Evolutionary conservation across 1,140 invertebrate genomes (phyloP), one percentile per base, ranked within the genome.

Genomic region (Drosophila yakuba): DNA sequence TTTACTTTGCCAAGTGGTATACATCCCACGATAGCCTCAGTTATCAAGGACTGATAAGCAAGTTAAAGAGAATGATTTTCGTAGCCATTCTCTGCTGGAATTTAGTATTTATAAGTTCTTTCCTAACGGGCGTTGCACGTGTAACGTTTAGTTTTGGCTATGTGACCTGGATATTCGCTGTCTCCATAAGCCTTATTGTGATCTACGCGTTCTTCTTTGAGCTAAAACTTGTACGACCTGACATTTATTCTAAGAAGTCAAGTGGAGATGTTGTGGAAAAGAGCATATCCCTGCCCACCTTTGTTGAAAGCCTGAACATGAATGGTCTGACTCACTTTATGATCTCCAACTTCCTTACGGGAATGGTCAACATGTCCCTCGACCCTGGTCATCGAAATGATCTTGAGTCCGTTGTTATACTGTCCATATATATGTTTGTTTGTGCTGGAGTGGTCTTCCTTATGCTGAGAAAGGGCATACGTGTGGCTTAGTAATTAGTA

Each of bases 1-100:
- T 96, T 36, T 94, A 95, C 74, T 85, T 97, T 68, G 56, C 77
- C 28, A 80, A 62, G 7, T 89, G 84, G 84, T 89, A 83, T 44
- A 74, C 41, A 15, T 39, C 58, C 11, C 36, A 44, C 23, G 35
- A 74, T 44, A 43, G 58, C 4, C 56, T 84, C 0, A 78, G 25
- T 25, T 66, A 54, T 28, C 11, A 8, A 0, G 41, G 74, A 28
- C 48, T 84, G 2, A 28, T 41, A 2, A 15, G 0, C 1, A 89
- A 89, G 44, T 36, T 89, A 7, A 45, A 50, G 14, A 41, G 61
- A 1, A 43, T 89, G 1, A 20, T 84, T 7, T 1, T 47, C 0
- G 23, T 48, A 0, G 44, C 44, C 8, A 15, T 56, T 6, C 0
- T 20, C 5, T 28, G 58, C 12, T 89, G 84, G 84, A 1, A 47